A percentile compares a stretch with the other conserved stretches of the same genome.
Conservation (phyloP, 2,888 invertebrate genomes). For the Platycheirus albimanus region DNA sequence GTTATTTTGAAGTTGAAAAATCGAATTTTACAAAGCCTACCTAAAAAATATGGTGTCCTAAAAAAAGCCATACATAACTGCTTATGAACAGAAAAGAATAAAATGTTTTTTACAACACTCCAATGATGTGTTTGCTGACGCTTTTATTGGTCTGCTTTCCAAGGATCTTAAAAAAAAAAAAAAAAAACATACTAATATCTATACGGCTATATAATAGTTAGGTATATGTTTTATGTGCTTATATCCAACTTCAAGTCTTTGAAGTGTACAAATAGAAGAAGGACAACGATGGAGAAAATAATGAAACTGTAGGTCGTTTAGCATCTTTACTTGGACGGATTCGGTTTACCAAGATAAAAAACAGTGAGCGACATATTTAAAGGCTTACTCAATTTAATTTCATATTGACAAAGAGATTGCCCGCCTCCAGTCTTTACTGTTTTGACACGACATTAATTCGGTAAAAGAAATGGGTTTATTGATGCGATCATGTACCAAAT, state of each 20-base stretch:
- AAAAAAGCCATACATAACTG: conserved; percentile 38
- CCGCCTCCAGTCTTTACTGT: no score
- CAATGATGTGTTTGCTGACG: conserved; percentile 71
- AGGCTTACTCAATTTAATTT: no score
- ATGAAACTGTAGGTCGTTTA: conserved; percentile 37
- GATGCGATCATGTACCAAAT: no score
- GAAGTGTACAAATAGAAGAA: conserved; percentile 29
- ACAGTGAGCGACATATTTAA: no score
- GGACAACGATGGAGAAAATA: conserved; percentile 38
- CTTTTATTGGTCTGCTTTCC: conserved; percentile 62
- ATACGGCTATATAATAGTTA: not conserved
- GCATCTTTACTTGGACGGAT: conserved; percentile 16
- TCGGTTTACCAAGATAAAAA: conserved; percentile 14
- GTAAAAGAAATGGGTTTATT: no score
- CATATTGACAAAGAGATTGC: no score
- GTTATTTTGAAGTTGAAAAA: conserved; percentile 52
- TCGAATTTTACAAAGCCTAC: conserved; percentile 52
- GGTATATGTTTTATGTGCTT: conserved; percentile 35
- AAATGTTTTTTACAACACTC: conserved; percentile 57
- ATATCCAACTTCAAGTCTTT: conserved; percentile 43
- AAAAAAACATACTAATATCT: not conserved
- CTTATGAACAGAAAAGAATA: conserved; percentile 43
- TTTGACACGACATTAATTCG: no score
- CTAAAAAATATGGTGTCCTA: conserved; percentile 12
- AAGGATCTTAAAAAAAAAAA: conserved; percentile 49